Conservation (phyloP, 1,140 invertebrate species). For the Gyrodactylus bullatarudis region DNA sequence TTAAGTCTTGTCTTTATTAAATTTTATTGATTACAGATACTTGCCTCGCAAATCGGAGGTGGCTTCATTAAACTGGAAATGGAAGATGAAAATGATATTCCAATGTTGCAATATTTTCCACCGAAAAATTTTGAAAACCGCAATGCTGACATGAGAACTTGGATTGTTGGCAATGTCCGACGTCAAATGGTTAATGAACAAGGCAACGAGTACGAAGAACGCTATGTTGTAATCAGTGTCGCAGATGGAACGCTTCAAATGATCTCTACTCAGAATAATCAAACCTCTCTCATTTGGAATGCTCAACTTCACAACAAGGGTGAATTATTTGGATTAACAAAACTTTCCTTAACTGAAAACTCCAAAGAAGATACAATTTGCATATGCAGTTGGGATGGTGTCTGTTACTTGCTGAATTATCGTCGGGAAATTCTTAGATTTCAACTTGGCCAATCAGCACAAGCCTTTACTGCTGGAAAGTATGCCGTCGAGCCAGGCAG, state of each 20-base stretch:
- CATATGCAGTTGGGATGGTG: not conserved
- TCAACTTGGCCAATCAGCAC: not conserved
- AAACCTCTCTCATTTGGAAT: conserved; percentile 2
- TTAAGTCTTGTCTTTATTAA: too few relatives aligned
- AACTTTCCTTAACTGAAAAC: not conserved
- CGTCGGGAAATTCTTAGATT: not conserved
- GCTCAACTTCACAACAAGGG: not conserved
- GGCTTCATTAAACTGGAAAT: not conserved
- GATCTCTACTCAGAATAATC: not conserved
- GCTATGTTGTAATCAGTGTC: not conserved
- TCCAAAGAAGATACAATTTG: not conserved
- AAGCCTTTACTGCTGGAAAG: not conserved
- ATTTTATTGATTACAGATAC: too few relatives aligned
- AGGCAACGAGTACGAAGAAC: not conserved
- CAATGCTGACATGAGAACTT: not conserved
- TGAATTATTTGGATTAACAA: not conserved
- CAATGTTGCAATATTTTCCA: not conserved
- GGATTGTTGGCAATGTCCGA: not conserved
- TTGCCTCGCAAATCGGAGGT: not conserved
- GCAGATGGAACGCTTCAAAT: not conserved
- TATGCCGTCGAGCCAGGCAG: not conserved
- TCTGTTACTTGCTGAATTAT: not conserved
- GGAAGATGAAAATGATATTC: not conserved
- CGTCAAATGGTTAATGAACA: not conserved
- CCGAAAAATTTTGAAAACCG: not conserved